These are phyloP conservation scores for Chrysina gloriosa DNA, from an alignment of 2,888 invertebrate genomes.

Conservation along the genomic window DNA sequence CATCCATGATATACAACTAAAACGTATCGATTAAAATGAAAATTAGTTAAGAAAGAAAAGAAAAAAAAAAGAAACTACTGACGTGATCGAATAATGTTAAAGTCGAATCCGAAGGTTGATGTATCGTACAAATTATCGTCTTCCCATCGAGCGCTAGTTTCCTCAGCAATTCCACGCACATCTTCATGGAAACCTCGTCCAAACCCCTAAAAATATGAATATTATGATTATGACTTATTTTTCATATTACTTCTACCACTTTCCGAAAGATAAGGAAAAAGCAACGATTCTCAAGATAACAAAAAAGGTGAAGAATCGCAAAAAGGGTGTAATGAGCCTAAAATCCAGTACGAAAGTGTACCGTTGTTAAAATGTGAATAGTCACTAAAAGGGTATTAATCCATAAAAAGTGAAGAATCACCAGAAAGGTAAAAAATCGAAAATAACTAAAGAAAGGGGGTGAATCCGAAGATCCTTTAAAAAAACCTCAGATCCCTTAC, in stretches of 20 bases:
- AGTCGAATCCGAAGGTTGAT: slow-evolving; percentile 82
- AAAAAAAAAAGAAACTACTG: slow-evolving; percentile 41
- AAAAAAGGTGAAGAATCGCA: too few species aligned
- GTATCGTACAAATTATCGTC: slow-evolving; percentile 83
- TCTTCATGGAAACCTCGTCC: slow-evolving; percentile 79
- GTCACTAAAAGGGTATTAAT: too few species aligned
- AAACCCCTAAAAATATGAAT: slow-evolving; percentile 70
- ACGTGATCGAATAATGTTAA: slow-evolving; percentile 80
- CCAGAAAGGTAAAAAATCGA: neutral
- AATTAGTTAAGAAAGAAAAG: neutral
- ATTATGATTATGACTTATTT: neutral
- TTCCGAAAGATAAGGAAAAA: neutral
- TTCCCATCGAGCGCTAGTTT: slow-evolving; percentile 78
- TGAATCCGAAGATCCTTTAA: too few species aligned
- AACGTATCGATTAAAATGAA: too few species aligned
- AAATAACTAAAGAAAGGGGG: neutral
- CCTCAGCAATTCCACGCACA: slow-evolving; percentile 76
- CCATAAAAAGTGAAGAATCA: neutral
- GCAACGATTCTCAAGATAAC: neutral
- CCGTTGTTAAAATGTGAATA: too few species aligned
- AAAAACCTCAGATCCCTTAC: too few species aligned
- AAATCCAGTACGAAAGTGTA: neutral
- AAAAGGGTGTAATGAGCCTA: neutral
- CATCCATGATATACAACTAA: slow-evolving; percentile 67
- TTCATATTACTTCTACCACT: neutral